Evolutionary conservation across 2,888 invertebrate species (phyloP), one percentile per base, ranked within the genome.

Genomic region (Diploptera punctata): DNA sequence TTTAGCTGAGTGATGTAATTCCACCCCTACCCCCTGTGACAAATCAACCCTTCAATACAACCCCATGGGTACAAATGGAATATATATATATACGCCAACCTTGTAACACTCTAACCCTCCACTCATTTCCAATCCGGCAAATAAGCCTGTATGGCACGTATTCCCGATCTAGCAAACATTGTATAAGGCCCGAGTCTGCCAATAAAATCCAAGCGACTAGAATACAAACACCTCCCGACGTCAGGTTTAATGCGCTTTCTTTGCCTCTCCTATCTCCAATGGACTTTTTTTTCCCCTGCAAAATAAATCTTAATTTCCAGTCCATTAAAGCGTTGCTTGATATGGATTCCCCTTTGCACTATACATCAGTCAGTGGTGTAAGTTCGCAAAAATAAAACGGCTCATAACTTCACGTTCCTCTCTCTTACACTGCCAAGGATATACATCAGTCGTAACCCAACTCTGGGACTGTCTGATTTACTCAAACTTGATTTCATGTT

Each of bases 291-390:
- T 5, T 18, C 18, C 52, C 5, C 43, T 29, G 29, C 29, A 57
- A 68, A 71, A 73, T 73, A 73, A 73, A 73, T 73, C 73, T 73
- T 73, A 67, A 73, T 73, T 67, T 73, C 71, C 49, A 44, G 68
- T 47, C 73, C 70, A 71, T 73, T 73, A 73, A 70, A 49, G 73
- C 71, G 73, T 49, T 52, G 67, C 70, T 70, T 73, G 70, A 73
- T 73, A 65, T 73, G 70, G 67, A 33, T 24, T 69, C 38, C 57
- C 54, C 73, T 65, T 54, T 16, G 60, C 31, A 16, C 19, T 19
- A 13, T 54, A 18, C 68, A 18, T 16, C 47, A 33, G 49, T 29
- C 29, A n/a, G 16, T 47, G 3, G 47, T 33, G 33, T 10, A 33
- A 33, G 21, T n/a, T n/a, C 47, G 67, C 29, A n/a, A 3, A 24